Evolutionary conservation across 2,797 vertebrate species (phyloP), one percentile per base, ranked within the genome.

Genomic region (Nasua narica): DNA sequence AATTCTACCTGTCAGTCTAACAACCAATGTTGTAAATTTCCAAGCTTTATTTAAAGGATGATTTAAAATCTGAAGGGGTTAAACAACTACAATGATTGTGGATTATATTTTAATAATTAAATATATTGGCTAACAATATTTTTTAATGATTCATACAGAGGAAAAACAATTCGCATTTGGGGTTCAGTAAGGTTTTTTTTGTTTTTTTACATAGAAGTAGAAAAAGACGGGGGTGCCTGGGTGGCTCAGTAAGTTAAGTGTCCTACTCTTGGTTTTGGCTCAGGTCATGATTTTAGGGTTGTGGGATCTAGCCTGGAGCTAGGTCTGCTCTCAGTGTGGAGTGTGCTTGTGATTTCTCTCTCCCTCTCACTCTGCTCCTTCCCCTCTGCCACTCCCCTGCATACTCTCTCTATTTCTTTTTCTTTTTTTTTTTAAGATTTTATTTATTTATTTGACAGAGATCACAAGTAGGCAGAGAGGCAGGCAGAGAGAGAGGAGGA

Each of bases 101-200:
- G 48, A 37, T 96, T 97, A 81, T 85, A 90, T 93, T 97, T 93
- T 91, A 58, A 48, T 90, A 91, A 90, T 93, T 86, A 81, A 60
- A 76, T 96, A 8, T 21, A 62, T 88, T 46, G 18, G 21, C 67
- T 85, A 94, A 65, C 54, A 93, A 46, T 32, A 46, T 60, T 84
- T 90, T 70, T 87, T 81, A 87, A 65, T 77, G 32, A 46, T 79
- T 94, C 62, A 58, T 65, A 46, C 7, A 78, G 46, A 87, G 9
- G 65, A 94, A 94, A 96, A 67, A 50, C 91, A 9, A 77, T 84
- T 95, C 2, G 86, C 35, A 43, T 95, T 92, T 92, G 35, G 14
- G 6, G 70, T 90, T 86, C 72, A 43, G 69, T 67, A 40, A 86
- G 70, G 7, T 58, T 79, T 97, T n/a, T 81, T 8, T 29, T 79